Evolutionary conservation across 2,888 invertebrate species (phyloP).

Genomic region (Lasius platythorax): DNA sequence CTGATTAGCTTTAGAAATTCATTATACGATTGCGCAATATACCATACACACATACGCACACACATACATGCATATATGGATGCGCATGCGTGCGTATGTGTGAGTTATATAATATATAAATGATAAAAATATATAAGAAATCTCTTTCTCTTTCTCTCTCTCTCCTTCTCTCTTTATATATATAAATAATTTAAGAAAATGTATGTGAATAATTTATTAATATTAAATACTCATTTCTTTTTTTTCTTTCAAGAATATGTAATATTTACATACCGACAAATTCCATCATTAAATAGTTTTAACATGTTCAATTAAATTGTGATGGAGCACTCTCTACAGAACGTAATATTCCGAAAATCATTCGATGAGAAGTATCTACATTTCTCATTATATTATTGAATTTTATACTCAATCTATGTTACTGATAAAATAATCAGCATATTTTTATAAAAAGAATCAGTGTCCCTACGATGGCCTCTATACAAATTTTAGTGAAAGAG

Average conservation of each 20-base stretch:
- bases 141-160: no score
- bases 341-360: background rate
- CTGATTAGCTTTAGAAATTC: background rate
- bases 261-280: background rate
- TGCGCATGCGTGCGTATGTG: background rate
- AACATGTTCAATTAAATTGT: background rate
- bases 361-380: background rate
- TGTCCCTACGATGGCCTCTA: background rate
- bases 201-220: background rate
- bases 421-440: background rate
- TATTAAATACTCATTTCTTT: background rate
- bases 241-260: background rate
- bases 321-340: background rate
- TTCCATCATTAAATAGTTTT: slow-evolving; percentile 15
- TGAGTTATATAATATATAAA: background rate
- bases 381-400: background rate
- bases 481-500: background rate
- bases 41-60: no score
- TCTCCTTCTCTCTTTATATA: background rate
- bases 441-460: background rate
- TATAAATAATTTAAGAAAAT: background rate
- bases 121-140: no score
- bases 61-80: background rate
- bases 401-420: background rate
- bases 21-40: background rate